A percentile compares a stretch with the other conserved stretches of the same genome.
Conservation (phyloP, 2,888 invertebrate genomes). For the Eulithis prunata region DNA sequence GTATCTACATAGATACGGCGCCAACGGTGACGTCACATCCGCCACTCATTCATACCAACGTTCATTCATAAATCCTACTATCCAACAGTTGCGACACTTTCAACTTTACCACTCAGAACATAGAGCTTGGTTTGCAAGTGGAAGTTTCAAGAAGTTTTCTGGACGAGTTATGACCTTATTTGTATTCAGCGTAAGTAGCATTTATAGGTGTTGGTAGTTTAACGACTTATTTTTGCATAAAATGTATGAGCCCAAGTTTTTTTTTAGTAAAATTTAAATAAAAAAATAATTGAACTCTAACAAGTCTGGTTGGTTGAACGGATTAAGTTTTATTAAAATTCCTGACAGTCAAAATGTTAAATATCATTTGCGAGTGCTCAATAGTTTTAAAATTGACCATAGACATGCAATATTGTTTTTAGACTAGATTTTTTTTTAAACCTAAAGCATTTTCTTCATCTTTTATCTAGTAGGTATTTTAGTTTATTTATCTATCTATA, state of each 20-base stretch:
- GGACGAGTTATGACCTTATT: slow-evolving; percentile 24
- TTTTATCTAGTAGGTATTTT: too few relatives aligned
- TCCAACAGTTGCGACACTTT: slow-evolving; percentile 28
- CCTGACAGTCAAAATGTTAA: not conserved
- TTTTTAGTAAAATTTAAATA: slow-evolving; percentile 19
- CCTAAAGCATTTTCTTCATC: too few relatives aligned
- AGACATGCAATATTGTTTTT: too few relatives aligned
- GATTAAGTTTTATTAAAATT: slow-evolving; percentile 17
- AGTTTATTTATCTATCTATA: too few relatives aligned
- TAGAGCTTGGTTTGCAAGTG: slow-evolving; percentile 5
- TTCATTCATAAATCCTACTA: slow-evolving; percentile 68
- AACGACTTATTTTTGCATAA: slow-evolving; percentile 28
- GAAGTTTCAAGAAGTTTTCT: not conserved
- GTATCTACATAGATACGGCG: slow-evolving; percentile 55
- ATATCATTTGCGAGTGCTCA: too few relatives aligned
- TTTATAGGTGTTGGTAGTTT: slow-evolving; percentile 22
- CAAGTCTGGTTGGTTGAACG: slow-evolving; percentile 1
- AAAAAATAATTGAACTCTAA: slow-evolving; percentile 4
- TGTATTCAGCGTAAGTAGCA: slow-evolving; percentile 24
- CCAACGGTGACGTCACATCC: slow-evolving; percentile 70
- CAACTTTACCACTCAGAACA: slow-evolving; percentile 19
- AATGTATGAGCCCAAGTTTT: slow-evolving; percentile 5
- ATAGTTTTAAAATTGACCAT: too few relatives aligned
- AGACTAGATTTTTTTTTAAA: too few relatives aligned
- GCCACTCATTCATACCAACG: slow-evolving; percentile 64